These are phyloP conservation scores for Cynaeus angustus DNA, from an alignment of 2,888 invertebrate genomes.

Conservation along the genomic window DNA sequence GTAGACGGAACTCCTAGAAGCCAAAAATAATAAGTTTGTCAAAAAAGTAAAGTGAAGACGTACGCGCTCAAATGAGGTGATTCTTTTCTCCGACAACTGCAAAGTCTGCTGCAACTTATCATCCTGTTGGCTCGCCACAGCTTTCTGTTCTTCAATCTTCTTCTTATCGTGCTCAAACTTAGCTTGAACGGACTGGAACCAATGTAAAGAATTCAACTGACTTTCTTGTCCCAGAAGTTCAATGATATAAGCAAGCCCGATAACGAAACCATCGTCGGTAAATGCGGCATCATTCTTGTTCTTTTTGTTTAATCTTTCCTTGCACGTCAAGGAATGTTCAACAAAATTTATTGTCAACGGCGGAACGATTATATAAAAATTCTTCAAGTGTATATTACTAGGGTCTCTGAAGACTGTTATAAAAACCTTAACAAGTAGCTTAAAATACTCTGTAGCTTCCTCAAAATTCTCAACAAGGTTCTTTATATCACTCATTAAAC, in stretches of 20 bases:
- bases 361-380: constrained; percentile 95
- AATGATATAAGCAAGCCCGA: constrained; percentile 94
- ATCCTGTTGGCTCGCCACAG: constrained; percentile 77
- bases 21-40: background rate
- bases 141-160: constrained; percentile 73
- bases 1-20: constrained; percentile 86
- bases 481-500: constrained; percentile 85
- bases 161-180: constrained; percentile 80
- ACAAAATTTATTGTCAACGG: constrained; percentile 95
- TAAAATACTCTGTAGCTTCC: constrained; percentile 87
- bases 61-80: constrained; percentile 81
- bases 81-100: constrained; percentile 89
- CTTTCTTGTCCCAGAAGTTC: constrained; percentile 88
- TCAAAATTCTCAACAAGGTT: constrained; percentile 89
- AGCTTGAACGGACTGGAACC: constrained; percentile 91
- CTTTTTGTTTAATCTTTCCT: constrained; percentile 94
- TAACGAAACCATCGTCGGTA: constrained; percentile 98
- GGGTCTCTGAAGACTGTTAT: constrained; percentile 89
- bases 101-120: constrained; percentile 94
- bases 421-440: constrained; percentile 94
- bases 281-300: constrained; percentile 91
- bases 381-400: constrained; percentile 90
- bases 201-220: constrained; percentile 94
- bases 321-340: constrained; percentile 92
- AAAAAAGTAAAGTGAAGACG: constrained; percentile 18